A percentile compares a stretch with the other conserved stretches of the same genome.
Conservation (phyloP, 2,113 vertebrate species). For the Aegithalos caudatus region DNA sequence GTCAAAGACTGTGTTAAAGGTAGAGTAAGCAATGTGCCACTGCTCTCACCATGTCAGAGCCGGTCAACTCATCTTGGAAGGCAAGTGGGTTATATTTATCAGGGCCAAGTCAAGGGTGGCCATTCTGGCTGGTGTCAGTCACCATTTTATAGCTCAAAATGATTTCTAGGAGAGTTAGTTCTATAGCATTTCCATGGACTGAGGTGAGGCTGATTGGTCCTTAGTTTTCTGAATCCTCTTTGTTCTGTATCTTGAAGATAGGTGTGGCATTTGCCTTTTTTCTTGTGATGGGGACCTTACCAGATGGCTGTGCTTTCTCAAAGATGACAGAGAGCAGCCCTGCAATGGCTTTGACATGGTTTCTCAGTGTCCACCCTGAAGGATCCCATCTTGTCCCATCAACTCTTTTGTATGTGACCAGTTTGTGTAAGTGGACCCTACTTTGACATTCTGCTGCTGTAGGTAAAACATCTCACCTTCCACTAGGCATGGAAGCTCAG, state of each 20-base stretch:
- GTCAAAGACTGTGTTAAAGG: background rate
- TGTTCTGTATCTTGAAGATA: background rate
- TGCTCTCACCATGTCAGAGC: background rate
- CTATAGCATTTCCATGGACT: background rate
- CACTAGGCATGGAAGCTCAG: background rate
- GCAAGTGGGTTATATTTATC: background rate
- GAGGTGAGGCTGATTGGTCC: background rate
- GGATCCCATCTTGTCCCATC: background rate
- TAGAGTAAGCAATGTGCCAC: background rate
- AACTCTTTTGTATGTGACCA: background rate
- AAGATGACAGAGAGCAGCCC: background rate
- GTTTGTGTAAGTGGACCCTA: background rate
- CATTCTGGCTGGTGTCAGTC: background rate
- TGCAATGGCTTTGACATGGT: fast-evolving
- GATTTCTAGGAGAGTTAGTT: background rate
- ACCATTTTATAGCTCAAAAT: background rate
- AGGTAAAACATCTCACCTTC: background rate
- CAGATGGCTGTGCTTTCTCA: background rate
- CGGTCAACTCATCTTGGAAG: background rate
- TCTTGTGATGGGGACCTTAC: background rate
- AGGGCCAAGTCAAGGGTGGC: background rate
- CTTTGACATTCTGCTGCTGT: background rate
- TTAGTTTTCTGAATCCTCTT: background rate
- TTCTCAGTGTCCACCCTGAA: background rate
- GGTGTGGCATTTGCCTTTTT: background rate